Percentiles rank a stretch among this genome's conserved stretches.
These are phyloP conservation scores for Phataginus tetradactyla DNA, from an alignment of 2,797 vertebrate genomes.

Conservation along the genomic window DNA sequence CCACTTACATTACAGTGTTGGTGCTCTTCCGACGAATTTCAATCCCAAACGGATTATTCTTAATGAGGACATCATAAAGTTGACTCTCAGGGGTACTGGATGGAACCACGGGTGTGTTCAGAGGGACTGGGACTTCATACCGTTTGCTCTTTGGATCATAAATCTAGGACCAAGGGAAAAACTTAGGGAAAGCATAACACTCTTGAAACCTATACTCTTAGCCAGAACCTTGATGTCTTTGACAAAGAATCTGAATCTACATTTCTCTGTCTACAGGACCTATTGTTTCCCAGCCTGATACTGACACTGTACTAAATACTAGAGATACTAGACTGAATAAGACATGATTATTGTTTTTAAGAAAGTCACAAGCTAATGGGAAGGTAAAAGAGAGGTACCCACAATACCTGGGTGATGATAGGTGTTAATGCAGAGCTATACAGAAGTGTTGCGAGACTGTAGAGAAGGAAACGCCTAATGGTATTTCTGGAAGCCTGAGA, in stretches of 20 bases:
- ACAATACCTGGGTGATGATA: background rate
- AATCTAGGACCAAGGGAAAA: conserved; percentile 84
- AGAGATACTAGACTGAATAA: background rate
- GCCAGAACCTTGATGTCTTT: background rate
- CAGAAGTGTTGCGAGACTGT: background rate
- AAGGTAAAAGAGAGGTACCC: background rate
- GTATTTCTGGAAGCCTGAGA: background rate
- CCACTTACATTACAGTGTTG: conserved; percentile 88
- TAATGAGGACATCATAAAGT: conserved; percentile 86
- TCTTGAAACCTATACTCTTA: background rate
- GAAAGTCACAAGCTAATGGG: background rate
- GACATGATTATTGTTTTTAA: background rate
- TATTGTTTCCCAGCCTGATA: background rate
- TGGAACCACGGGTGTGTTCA: conserved; percentile 84
- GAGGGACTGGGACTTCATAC: conserved; percentile 91
- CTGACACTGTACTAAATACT: background rate
- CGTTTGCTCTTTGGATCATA: conserved; percentile 88
- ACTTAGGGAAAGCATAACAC: conserved; percentile 73
- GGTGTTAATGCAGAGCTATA: accelerated
- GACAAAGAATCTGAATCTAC: background rate
- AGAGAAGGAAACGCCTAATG: background rate
- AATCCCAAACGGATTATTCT: conserved; percentile 89
- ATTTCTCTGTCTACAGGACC: background rate
- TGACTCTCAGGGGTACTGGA: conserved; percentile 79
- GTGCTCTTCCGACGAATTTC: conserved; percentile 89